phyloP scores from a whole-genome alignment of 2,797 vertebrate species.

The Danio choprae region DNA sequence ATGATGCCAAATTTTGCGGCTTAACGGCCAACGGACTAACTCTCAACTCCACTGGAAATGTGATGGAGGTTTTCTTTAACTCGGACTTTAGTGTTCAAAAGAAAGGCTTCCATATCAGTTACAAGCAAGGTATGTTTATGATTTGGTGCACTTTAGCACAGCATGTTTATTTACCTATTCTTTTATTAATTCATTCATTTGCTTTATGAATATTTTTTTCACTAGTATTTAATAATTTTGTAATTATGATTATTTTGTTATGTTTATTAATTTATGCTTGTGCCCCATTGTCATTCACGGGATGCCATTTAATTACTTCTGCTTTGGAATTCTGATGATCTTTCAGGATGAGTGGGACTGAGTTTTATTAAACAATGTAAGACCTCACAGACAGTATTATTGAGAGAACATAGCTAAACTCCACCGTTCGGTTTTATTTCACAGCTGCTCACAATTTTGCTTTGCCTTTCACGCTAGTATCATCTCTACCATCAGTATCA shows the following conservation, averaged over 20 bases:
- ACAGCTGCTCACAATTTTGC: constrained; percentile 10
- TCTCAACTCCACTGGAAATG: constrained; percentile 91
- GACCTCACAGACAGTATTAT: constrained; percentile 4
- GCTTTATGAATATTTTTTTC: background rate
- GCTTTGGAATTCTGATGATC: background rate
- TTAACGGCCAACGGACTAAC: constrained; percentile 91
- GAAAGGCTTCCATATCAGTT: constrained; percentile 92
- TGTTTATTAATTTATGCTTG: background rate
- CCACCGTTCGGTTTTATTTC: background rate
- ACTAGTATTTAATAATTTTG: background rate
- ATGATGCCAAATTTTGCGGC: constrained; percentile 86
- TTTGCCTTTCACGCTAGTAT: constrained; percentile 12
- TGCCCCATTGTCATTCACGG: background rate
- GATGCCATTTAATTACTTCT: background rate
- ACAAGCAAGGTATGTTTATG: constrained; percentile 88
- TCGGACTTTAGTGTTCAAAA: constrained; percentile 98
- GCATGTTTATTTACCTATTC: constrained; percentile 18
- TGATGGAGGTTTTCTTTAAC: constrained; percentile 89
- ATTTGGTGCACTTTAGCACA: background rate
- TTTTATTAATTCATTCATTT: background rate
- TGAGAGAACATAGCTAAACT: background rate
- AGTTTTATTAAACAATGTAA: background rate
- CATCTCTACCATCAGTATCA: background rate
- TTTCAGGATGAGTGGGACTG: background rate
- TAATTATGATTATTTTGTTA: background rate